Percentiles rank a stretch among this genome's conserved stretches.
These are phyloP conservation scores for Gouania willdenowi DNA, from an alignment of 2,797 vertebrate species.

Conservation along the genomic window DNA sequence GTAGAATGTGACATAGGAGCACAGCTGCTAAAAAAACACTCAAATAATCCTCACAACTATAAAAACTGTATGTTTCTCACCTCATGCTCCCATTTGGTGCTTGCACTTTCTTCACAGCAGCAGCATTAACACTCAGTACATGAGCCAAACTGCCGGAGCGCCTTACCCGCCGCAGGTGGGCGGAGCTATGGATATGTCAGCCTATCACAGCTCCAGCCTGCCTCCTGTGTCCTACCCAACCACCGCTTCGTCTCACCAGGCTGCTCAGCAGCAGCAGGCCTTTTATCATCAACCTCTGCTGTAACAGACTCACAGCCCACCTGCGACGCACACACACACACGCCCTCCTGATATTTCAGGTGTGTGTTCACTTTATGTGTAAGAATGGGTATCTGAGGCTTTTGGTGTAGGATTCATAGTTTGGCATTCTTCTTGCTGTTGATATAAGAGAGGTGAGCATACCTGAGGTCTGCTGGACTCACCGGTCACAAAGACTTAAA, in stretches of 20 bases:
- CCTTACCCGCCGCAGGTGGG: conserved; percentile 78
- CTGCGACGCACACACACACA: conserved; percentile 1
- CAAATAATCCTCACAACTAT: too few relatives aligned
- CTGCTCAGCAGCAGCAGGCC: conserved; percentile 72
- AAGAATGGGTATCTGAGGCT: neutral
- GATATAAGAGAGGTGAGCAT: conserved; percentile 6
- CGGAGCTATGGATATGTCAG: conserved; percentile 80
- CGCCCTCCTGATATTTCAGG: conserved; percentile 18
- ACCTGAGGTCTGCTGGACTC: conserved; percentile 8
- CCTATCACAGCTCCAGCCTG: conserved; percentile 83
- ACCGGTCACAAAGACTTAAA: conserved; percentile 20
- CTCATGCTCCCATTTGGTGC: conserved; percentile 1
- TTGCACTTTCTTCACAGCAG: conserved; percentile 70
- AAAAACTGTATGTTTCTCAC: too few relatives aligned
- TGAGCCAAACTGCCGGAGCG: conserved; percentile 73
- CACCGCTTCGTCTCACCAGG: conserved; percentile 73
- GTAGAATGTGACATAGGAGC: too few relatives aligned
- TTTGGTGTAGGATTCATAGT: too few relatives aligned
- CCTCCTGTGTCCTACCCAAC: conserved; percentile 78
- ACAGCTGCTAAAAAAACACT: too few relatives aligned
- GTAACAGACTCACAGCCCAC: conserved; percentile 50
- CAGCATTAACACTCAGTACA: conserved; percentile 77
- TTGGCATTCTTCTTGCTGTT: too few relatives aligned
- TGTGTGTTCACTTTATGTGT: neutral
- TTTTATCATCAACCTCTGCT: conserved; percentile 95